Conservation (phyloP, 2,888 invertebrate genomes). For the Galerucella calmariensis region DNA sequence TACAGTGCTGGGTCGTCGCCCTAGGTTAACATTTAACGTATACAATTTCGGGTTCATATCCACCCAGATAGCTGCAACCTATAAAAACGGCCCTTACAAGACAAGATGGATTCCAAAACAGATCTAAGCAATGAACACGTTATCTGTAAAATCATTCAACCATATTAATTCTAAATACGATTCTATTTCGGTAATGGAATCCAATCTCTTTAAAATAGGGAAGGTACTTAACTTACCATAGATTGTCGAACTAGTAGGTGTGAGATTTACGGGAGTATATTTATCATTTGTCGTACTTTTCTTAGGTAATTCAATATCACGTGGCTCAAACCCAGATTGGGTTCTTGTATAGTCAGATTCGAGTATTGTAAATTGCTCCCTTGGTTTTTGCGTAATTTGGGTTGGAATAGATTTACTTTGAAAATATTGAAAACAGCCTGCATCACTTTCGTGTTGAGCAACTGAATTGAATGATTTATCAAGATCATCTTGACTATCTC, state of each 20-base stretch:
- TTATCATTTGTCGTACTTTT: neutral
- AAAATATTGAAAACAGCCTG: slow-evolving; percentile 6
- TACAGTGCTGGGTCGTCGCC: too few relatives aligned
- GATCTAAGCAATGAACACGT: too few relatives aligned
- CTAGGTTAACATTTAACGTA: too few relatives aligned
- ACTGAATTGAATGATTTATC: neutral
- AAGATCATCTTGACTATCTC: neutral
- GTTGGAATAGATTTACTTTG: neutral
- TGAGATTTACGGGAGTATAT: neutral
- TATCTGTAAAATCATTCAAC: too few relatives aligned
- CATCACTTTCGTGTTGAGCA: neutral
- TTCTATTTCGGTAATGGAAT: too few relatives aligned
- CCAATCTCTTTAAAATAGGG: too few relatives aligned
- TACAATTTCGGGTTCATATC: too few relatives aligned
- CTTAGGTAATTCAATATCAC: neutral
- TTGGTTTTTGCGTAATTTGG: neutral
- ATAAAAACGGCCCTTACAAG: too few relatives aligned
- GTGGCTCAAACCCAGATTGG: neutral
- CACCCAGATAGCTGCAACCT: too few relatives aligned
- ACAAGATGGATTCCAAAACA: too few relatives aligned
- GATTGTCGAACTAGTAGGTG: neutral
- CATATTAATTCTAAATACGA: too few relatives aligned
- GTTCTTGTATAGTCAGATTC: neutral
- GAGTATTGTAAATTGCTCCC: slow-evolving; percentile 6
- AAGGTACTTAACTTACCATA: neutral